Conservation (phyloP, 2,888 invertebrate species). For the Sminthurinus aureus region DNA sequence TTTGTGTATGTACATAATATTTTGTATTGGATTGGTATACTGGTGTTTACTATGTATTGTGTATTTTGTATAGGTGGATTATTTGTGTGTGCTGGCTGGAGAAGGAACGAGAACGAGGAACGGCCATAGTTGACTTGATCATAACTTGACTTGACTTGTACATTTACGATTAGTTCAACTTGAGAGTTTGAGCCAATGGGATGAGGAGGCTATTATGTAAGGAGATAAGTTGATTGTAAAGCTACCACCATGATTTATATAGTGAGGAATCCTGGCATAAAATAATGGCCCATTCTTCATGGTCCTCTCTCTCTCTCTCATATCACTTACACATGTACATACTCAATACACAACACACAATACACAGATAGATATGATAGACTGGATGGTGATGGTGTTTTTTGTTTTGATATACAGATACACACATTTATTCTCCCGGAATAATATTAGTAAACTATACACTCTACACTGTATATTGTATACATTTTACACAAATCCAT, state of each 20-base stretch:
- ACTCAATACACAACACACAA: not conserved
- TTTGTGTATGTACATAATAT: no score
- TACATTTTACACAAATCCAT: not conserved
- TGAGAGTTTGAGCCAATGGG: constrained; percentile 24
- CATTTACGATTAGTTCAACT: constrained; percentile 29
- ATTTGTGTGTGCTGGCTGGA: not conserved
- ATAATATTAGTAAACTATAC: not conserved
- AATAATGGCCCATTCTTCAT: constrained; percentile 32
- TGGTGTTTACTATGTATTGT: not conserved
- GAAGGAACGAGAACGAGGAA: constrained; percentile 8
- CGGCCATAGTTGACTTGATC: constrained; percentile 23
- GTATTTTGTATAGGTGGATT: not conserved
- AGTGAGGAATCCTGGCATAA: constrained; percentile 30
- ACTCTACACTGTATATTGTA: not conserved
- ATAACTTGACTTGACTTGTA: not conserved
- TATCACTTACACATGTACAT: constrained; percentile 30
- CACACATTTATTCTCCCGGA: constrained; percentile 1
- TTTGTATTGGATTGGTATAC: not conserved
- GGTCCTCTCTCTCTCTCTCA: constrained; percentile 11
- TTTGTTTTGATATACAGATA: not conserved
- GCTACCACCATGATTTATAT: constrained; percentile 30
- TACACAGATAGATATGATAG: no score
- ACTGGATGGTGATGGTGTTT: no score
- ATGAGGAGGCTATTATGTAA: constrained; percentile 31
- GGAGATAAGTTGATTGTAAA: constrained; percentile 22